These are phyloP conservation scores for Oreochromis grahami DNA, from an alignment of 2,797 vertebrate species.

Conservation along the genomic window DNA sequence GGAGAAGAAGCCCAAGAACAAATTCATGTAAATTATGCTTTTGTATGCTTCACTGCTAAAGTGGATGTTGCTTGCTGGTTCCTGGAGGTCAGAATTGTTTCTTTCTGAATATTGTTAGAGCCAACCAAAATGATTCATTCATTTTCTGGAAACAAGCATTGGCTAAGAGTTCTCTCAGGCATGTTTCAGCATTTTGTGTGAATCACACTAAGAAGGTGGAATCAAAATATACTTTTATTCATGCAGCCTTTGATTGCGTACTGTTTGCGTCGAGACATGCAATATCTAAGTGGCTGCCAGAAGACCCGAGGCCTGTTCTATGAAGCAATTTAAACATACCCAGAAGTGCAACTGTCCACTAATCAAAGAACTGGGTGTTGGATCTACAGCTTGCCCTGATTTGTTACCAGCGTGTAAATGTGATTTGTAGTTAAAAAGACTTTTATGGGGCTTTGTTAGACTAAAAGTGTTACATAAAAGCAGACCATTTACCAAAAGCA, in stretches of 20 bases:
- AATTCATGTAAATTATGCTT: slow-evolving; percentile 80
- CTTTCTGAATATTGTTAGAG: background rate
- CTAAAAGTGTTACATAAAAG: background rate
- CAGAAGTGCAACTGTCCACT: background rate
- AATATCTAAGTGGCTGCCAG: background rate
- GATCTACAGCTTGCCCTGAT: background rate
- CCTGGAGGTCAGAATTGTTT: background rate
- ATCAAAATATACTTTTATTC: background rate
- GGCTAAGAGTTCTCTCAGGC: background rate
- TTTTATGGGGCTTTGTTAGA: background rate
- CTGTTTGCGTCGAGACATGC: slow-evolving; percentile 3
- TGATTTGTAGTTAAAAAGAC: background rate
- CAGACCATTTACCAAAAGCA: background rate
- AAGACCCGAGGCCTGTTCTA: background rate
- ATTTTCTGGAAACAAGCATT: background rate
- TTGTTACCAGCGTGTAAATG: background rate
- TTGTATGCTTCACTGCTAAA: background rate
- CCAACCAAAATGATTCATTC: background rate
- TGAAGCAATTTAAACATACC: background rate
- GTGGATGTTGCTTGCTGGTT: background rate
- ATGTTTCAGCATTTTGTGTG: background rate
- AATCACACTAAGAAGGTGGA: background rate
- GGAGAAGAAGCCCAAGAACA: slow-evolving; percentile 93
- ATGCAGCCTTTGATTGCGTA: background rate
- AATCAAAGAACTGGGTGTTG: background rate